These are phyloP conservation scores for Piprites chloris DNA, from an alignment of 2,113 vertebrate species.

Conservation along the genomic window DNA sequence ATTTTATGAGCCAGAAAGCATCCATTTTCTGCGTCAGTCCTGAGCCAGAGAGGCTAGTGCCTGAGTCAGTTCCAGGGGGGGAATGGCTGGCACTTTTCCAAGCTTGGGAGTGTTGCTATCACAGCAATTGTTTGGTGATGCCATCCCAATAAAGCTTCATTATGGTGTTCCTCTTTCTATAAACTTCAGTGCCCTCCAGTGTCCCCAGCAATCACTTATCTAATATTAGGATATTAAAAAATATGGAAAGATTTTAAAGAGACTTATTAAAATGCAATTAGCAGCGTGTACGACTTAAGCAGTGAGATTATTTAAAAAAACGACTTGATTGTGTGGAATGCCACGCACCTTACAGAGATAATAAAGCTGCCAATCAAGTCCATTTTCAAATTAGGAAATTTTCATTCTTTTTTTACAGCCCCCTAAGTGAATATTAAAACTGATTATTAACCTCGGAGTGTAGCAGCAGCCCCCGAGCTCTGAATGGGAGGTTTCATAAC, in stretches of 20 bases:
- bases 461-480: constrained; percentile 29
- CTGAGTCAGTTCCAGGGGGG: constrained; percentile 55
- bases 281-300: constrained; percentile 76
- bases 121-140: constrained; percentile 57
- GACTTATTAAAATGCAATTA: constrained; percentile 86
- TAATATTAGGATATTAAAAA: constrained; percentile 87
- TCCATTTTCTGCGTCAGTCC: constrained; percentile 58
- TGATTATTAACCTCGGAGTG: constrained; percentile 66
- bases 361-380: constrained; percentile 83
- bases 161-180: constrained; percentile 61
- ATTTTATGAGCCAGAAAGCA: constrained; percentile 58
- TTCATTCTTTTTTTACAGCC: constrained; percentile 73
- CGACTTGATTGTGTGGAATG: constrained; percentile 80
- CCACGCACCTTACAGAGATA: constrained; percentile 76
- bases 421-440: constrained; percentile 75
- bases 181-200: constrained; percentile 80
- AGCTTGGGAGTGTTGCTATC: constrained; percentile 55
- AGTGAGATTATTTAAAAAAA: constrained; percentile 81
- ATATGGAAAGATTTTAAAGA: constrained; percentile 84
- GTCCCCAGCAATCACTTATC: constrained; percentile 82
- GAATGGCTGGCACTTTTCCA: constrained; percentile 49
- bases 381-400: constrained; percentile 69
- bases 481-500: constrained; percentile 29
- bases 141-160: constrained; percentile 65
- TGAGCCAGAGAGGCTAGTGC: constrained; percentile 24